Conservation (phyloP, 2,888 invertebrate species). For the Lingula anatina region DNA sequence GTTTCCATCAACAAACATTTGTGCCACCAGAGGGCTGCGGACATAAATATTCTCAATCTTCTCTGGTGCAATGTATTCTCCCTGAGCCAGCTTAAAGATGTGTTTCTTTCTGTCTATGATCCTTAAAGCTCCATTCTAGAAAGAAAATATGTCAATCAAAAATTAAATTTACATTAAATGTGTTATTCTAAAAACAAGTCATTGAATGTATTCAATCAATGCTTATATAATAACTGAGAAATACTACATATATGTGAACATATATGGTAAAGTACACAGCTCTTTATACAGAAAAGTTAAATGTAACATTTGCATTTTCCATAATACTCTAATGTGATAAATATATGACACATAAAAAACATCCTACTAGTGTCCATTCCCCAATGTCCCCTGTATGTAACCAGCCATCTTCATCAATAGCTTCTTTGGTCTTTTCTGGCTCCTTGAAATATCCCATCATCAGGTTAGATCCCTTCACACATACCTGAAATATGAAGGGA, state of each 20-base stretch:
- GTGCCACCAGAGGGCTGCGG: conserved; percentile 87
- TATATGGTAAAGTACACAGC: too few species aligned
- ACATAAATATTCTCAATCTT: conserved; percentile 96
- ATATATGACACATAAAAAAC: too few species aligned
- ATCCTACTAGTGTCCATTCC: conserved; percentile 82
- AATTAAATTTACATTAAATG: too few species aligned
- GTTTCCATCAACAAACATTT: conserved; percentile 95
- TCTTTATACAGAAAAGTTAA: too few species aligned
- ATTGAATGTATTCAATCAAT: too few species aligned
- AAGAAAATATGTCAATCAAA: too few species aligned
- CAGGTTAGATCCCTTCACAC: conserved; percentile 29
- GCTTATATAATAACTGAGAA: too few species aligned
- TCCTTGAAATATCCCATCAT: conserved; percentile 42
- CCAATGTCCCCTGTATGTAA: conserved; percentile 93
- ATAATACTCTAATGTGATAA: too few species aligned
- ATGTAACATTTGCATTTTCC: too few species aligned
- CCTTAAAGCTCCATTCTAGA: conserved; percentile 79
- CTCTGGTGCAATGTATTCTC: conserved; percentile 98
- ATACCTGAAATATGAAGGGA: too few species aligned
- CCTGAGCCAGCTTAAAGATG: conserved; percentile 88
- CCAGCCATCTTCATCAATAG: conserved; percentile 44
- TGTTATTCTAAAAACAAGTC: too few species aligned
- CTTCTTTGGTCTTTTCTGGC: conserved; percentile 38
- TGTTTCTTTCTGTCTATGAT: conserved; percentile 97
- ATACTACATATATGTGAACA: too few species aligned